These are phyloP conservation scores for Busseola fusca DNA, from an alignment of 2,888 invertebrate genomes.

Conservation along the genomic window DNA sequence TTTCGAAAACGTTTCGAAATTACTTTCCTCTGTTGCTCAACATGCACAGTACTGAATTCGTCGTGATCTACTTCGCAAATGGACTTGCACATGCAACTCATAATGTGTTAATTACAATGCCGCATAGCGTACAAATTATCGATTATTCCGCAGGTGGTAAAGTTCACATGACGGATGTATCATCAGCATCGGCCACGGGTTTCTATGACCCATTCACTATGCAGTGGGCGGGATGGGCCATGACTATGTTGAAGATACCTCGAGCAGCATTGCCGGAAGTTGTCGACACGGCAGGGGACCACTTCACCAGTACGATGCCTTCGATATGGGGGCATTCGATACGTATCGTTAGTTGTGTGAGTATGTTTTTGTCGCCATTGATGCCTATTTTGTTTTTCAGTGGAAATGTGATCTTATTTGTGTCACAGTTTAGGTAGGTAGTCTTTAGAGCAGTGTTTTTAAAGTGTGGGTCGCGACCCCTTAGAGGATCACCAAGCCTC, in stretches of 20 bases:
- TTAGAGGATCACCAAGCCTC: too few species aligned
- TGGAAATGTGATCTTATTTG: neutral
- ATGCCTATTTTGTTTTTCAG: neutral
- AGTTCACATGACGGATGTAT: constrained; percentile 95
- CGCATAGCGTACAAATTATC: constrained; percentile 33
- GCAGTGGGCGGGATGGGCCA: constrained; percentile 94
- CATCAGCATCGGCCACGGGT: constrained; percentile 97
- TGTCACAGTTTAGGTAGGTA: neutral
- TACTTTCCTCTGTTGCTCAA: neutral
- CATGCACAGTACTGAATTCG: neutral
- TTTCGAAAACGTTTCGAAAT: constrained; percentile 5
- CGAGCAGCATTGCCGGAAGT: constrained; percentile 93
- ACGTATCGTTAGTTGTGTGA: constrained; percentile 93
- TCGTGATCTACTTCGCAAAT: constrained; percentile 6
- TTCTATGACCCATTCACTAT: constrained; percentile 97
- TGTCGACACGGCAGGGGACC: constrained; percentile 92
- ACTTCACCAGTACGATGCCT: constrained; percentile 91
- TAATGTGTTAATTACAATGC: constrained; percentile 4
- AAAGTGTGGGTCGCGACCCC: too few species aligned
- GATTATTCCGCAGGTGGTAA: constrained; percentile 76
- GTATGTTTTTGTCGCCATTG: constrained; percentile 63
- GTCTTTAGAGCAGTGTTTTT: neutral
- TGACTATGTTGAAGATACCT: constrained; percentile 93
- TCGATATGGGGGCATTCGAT: constrained; percentile 93
- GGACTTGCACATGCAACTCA: constrained; percentile 17